Base-by-base conservation (phyloP, 2,113 vertebrate genomes). In the Mystacornis crossleyi region DNA sequence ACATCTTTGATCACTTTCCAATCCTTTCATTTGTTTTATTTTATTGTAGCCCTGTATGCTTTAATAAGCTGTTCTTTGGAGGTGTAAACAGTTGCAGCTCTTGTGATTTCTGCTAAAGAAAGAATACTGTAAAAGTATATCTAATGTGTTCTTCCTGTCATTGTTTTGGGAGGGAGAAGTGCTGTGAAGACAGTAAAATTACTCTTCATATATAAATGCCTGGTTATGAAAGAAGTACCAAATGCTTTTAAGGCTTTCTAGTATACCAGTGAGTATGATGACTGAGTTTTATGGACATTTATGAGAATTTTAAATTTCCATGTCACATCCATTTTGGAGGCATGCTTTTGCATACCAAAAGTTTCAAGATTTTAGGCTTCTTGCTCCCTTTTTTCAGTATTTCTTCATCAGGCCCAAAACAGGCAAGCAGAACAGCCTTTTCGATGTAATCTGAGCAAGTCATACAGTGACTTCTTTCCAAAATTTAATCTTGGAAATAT, bases 151-250 rank as follows among this genome's bases (percentile, higher is more conserved):
- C 45, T 86, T 93, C 53, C 33, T 89, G 80, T 62, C 90, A 81
- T 61, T 82, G 51, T 92, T 95, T 96, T 89, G 38, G 20, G 82
- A 90, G 47, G 34, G 9, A 83, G 14, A 82, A 83, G 18, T 54
- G 13, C 79, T 86, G 38, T 61, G 61, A 65, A 93, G 95, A 95
- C 96, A 96, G 94, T 73, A 81, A 97, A 96, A 97, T 96, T 96
- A 73, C 92, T 83, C 71, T 80, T 96, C 72, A 81, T 70, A 77
- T 66, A 40, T 83, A 95, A 95, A 83, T 86, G 62, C 47, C 48
- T 88, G 47, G 66, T 83, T 80, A 88, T 77, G 74, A 69, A 92
- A 93, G 54, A 69, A 61, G 25, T 42, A 73, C 36, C 33, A 80
- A 90, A 93, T 75, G 80, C 71, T 95, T 94, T 97, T 92, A 96